Percentiles rank a stretch among this genome's conserved stretches.
Conservation (phyloP, 2,113 vertebrate genomes). For the Burhinus bistriatus region DNA sequence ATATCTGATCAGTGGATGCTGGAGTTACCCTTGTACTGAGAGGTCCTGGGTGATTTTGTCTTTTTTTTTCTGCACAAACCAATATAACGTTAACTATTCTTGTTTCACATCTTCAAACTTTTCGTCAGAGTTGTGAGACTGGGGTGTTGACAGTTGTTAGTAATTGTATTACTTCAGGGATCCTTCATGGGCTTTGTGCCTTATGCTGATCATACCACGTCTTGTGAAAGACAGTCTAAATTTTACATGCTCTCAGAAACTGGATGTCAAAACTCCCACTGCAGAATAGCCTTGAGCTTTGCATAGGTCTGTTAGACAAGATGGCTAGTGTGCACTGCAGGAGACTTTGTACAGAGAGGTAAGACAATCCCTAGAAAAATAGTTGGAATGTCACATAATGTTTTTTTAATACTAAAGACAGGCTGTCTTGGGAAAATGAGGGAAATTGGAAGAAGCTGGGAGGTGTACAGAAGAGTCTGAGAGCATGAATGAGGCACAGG, state of each 20-base stretch:
- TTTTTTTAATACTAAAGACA: neutral
- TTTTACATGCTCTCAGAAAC: neutral
- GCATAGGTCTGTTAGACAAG: neutral
- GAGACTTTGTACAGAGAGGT: neutral
- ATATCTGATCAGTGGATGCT: neutral
- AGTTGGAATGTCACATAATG: neutral
- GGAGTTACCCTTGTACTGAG: neutral
- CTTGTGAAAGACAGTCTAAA: neutral
- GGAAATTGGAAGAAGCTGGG: neutral
- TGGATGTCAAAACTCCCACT: neutral
- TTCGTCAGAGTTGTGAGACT: neutral
- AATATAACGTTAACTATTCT: neutral
- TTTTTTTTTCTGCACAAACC: neutral
- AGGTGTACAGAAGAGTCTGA: neutral
- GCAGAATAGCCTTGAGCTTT: neutral
- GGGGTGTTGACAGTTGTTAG: neutral
- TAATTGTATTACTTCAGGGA: neutral
- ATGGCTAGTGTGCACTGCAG: too few species aligned
- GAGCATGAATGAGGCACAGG: rapidly evolving
- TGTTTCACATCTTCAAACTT: neutral
- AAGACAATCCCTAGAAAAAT: neutral
- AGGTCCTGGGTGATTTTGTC: neutral
- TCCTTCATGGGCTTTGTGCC: neutral
- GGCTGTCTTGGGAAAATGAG: neutral
- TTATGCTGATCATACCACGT: neutral